Percentiles rank a stretch among this genome's conserved stretches.
These are phyloP conservation scores for Pseudomyrmex cubaensis DNA, from an alignment of 1,140 invertebrate genomes.

Conservation along the genomic window DNA sequence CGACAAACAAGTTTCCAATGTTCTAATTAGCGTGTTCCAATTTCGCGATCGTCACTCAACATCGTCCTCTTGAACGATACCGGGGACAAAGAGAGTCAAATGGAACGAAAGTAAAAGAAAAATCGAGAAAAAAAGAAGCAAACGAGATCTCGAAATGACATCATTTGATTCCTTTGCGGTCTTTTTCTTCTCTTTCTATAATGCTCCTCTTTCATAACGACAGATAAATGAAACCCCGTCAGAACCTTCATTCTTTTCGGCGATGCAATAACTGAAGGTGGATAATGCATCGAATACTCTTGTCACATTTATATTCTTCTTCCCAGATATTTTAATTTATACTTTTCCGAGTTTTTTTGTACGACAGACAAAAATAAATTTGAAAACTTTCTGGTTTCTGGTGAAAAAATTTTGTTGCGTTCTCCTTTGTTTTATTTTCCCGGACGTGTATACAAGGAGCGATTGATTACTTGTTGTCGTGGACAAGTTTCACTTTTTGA, in stretches of 20 bases:
- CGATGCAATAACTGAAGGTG: background rate
- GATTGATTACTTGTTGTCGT: no score
- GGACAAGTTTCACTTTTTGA: no score
- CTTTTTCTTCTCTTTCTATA: background rate
- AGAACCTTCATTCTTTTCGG: conserved; percentile 31
- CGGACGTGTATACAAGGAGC: no score
- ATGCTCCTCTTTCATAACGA: conserved; percentile 38
- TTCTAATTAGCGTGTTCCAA: background rate
- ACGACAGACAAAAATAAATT: no score
- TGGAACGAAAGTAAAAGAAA: conserved; percentile 16
- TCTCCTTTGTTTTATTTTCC: background rate
- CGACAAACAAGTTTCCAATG: no score
- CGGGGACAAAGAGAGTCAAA: conserved; percentile 28
- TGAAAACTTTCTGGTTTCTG: no score
- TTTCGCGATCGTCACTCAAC: no score
- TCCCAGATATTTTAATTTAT: background rate
- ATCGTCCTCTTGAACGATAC: background rate
- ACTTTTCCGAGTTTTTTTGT: background rate
- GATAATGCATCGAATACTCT: background rate
- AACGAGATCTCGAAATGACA: conserved; percentile 25
- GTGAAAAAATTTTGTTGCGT: background rate
- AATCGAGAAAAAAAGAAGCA: conserved; percentile 2
- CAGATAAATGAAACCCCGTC: conserved; percentile 63
- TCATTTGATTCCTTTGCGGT: conserved; percentile 60
- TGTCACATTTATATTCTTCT: background rate